Percentiles rank a stretch among this genome's conserved stretches.
Evolutionary conservation across 2,888 invertebrate genomes (phyloP).

Genomic region (Lepetodrilus schrolli): DNA sequence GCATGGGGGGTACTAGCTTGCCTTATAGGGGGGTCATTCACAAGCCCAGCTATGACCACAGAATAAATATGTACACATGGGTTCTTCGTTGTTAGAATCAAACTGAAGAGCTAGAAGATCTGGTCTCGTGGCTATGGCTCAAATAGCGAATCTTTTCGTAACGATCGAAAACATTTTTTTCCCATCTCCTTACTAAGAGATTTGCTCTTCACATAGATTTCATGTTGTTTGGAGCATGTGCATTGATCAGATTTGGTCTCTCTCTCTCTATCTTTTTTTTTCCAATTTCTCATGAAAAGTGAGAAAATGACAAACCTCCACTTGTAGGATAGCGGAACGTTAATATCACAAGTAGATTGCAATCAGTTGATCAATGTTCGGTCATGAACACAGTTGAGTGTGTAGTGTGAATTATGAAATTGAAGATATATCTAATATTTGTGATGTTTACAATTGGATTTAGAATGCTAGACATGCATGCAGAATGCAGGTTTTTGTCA

Average conservation of each 20-base stretch:
- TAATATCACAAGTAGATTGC: neutral
- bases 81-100: conserved; percentile 1
- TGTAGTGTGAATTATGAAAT: too few relatives aligned
- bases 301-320: conserved; percentile 12
- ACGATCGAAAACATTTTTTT: conserved; percentile 11
- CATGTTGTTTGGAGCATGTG: neutral
- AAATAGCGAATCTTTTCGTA: neutral
- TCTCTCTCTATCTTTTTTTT: neutral
- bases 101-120: conserved; percentile 4
- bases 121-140: neutral
- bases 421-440: too few relatives aligned
- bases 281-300: neutral
- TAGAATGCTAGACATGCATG: too few relatives aligned
- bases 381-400: too few relatives aligned
- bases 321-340: neutral
- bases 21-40: conserved; percentile 17
- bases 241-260: conserved; percentile 11
- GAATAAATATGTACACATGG: conserved; percentile 21
- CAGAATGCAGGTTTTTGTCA: too few relatives aligned
- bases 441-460: too few relatives aligned
- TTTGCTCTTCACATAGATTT: conserved; percentile 18
- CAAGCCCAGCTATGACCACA: conserved; percentile 5
- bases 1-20: neutral
- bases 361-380: too few relatives aligned
- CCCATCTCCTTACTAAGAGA: neutral